These are phyloP conservation scores for Thalassarche chlororhynchos DNA, from an alignment of 2,113 vertebrate species.

Conservation along the genomic window DNA sequence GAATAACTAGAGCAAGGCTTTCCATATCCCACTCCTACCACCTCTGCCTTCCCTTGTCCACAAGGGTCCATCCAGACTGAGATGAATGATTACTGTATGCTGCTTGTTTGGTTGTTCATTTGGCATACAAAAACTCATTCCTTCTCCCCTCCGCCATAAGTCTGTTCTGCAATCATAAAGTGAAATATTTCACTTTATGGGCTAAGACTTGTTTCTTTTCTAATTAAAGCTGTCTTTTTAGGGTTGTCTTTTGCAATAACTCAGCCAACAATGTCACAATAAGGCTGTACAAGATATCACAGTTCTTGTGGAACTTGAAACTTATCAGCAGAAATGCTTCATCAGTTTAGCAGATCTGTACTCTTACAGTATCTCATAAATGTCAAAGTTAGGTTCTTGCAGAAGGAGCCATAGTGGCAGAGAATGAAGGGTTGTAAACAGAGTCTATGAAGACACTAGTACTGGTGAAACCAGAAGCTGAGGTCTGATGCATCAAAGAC, in stretches of 20 bases:
- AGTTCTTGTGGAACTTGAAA: neutral
- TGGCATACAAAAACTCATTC: neutral
- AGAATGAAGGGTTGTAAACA: neutral
- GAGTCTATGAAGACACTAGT: neutral
- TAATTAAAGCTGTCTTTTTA: neutral
- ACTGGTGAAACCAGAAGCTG: neutral
- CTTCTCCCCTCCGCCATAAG: rapidly evolving
- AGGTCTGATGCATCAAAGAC: neutral
- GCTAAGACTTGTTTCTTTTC: rapidly evolving
- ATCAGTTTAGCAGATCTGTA: neutral
- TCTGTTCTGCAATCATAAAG: neutral
- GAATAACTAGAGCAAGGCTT: neutral
- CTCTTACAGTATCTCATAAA: neutral
- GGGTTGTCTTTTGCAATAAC: neutral
- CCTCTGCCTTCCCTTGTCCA: neutral
- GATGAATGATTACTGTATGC: neutral
- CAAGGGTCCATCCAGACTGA: neutral
- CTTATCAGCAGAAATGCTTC: neutral
- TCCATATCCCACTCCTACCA: neutral
- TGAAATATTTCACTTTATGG: neutral
- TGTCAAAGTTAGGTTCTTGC: neutral
- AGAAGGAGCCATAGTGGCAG: neutral
- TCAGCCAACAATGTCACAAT: neutral
- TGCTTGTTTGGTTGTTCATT: neutral
- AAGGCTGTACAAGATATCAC: neutral